A percentile compares a stretch with the other conserved stretches of the same genome.
Conservation (phyloP, 1,140 invertebrate species). For the Druon quercuslanigerum region DNA sequence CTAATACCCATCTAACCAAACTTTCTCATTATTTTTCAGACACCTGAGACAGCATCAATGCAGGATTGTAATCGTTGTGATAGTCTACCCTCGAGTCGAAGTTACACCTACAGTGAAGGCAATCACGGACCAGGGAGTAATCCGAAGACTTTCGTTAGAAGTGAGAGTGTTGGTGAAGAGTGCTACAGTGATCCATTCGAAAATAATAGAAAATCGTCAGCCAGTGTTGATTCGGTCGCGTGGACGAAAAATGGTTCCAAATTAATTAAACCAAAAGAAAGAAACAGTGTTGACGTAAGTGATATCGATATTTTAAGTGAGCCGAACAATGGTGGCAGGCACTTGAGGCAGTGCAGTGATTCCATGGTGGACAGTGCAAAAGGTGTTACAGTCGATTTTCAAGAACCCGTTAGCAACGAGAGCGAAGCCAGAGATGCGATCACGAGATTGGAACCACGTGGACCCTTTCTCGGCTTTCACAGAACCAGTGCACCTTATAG, state of each 20-base stretch:
- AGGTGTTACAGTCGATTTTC: constrained; percentile 49
- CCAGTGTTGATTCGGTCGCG: constrained; percentile 37
- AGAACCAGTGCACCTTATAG: constrained; percentile 77
- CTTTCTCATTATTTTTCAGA: constrained; percentile 17
- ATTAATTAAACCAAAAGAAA: constrained; percentile 43
- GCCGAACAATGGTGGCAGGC: constrained; percentile 48
- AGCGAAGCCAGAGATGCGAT: constrained; percentile 63
- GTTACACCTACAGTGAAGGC: constrained; percentile 63
- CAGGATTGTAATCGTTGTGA: constrained; percentile 52
- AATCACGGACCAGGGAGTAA: constrained; percentile 42
- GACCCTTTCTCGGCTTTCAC: constrained; percentile 62
- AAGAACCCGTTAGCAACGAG: constrained; percentile 63
- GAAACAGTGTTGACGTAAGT: constrained; percentile 58
- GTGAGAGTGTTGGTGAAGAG: constrained; percentile 68
- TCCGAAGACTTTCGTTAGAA: constrained; percentile 53
- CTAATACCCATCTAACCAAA: neutral
- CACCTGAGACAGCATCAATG: constrained; percentile 14
- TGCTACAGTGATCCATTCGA: constrained; percentile 49
- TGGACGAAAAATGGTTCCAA: constrained; percentile 43
- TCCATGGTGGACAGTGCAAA: constrained; percentile 64
- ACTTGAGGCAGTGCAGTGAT: constrained; percentile 68
- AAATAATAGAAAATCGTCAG: constrained; percentile 37
- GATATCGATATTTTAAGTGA: constrained; percentile 45
- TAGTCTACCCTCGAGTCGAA: constrained; percentile 54
- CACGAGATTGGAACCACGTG: constrained; percentile 68